These are phyloP conservation scores for Leptinotarsa lineolata DNA, from an alignment of 1,140 invertebrate species.

Conservation along the genomic window DNA sequence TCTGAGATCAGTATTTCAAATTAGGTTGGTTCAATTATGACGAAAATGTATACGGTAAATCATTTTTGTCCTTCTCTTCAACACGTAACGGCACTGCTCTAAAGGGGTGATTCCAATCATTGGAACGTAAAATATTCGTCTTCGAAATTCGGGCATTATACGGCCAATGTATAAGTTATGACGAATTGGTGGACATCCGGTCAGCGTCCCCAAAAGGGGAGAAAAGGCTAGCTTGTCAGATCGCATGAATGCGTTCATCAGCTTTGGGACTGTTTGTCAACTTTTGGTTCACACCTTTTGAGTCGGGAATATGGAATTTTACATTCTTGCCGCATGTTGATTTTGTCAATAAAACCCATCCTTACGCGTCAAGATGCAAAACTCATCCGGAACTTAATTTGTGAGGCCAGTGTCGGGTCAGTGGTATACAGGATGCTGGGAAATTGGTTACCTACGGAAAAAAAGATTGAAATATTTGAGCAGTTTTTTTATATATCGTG, in stretches of 20 bases:
- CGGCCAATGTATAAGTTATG: constrained; percentile 30
- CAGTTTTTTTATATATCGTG: too few species aligned
- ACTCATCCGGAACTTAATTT: constrained; percentile 17
- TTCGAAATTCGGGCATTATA: constrained; percentile 30
- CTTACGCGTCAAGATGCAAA: constrained; percentile 27
- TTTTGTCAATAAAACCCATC: constrained; percentile 31
- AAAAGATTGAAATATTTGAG: too few species aligned
- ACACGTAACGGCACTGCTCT: neutral
- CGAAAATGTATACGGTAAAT: too few species aligned
- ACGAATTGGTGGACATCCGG: constrained; percentile 31
- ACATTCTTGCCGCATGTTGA: constrained; percentile 30
- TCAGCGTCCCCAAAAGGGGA: constrained; percentile 4
- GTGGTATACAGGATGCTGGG: too few species aligned
- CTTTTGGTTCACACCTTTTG: constrained; percentile 28
- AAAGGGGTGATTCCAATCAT: constrained; percentile 26
- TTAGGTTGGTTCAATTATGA: too few species aligned
- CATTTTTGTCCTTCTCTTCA: too few species aligned
- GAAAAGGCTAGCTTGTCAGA: constrained; percentile 29
- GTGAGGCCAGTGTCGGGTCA: constrained; percentile 6
- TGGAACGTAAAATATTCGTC: constrained; percentile 26
- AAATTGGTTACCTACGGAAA: too few species aligned
- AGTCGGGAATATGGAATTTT: constrained; percentile 30
- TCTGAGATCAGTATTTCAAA: too few species aligned
- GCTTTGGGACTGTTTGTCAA: constrained; percentile 30
- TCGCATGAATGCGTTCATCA: constrained; percentile 32